A percentile compares a stretch with the other conserved stretches of the same genome.
Conservation (phyloP, 2,888 invertebrate species). For the Ennomos fuscantarius region DNA sequence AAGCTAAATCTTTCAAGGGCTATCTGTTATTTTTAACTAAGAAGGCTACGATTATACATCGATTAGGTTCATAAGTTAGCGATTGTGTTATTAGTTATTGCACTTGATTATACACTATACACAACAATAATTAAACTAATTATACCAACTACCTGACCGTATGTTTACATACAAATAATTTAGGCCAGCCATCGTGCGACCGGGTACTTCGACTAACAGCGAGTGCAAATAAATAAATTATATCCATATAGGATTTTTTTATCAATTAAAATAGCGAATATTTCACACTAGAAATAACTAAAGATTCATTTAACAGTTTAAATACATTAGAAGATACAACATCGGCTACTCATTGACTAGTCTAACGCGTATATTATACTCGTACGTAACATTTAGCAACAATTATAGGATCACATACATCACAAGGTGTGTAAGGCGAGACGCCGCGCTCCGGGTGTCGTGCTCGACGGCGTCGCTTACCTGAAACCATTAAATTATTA, state of each 20-base stretch:
- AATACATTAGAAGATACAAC: slow-evolving; percentile 79
- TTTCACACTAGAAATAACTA: slow-evolving; percentile 79
- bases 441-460: slow-evolving; percentile 38
- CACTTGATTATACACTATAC: slow-evolving; percentile 64
- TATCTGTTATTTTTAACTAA: slow-evolving; percentile 54
- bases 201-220: slow-evolving; percentile 51
- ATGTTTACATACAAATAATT: slow-evolving; percentile 28
- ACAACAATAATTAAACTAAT: slow-evolving; percentile 55
- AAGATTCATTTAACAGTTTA: slow-evolving; percentile 78
- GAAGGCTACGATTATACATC: slow-evolving; percentile 65
- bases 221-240: slow-evolving; percentile 75
- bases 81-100: slow-evolving; percentile 67
- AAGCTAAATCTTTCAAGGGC: slow-evolving; percentile 64
- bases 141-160: slow-evolving; percentile 42
- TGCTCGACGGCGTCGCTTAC: slow-evolving; percentile 42
- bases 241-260: slow-evolving; percentile 69
- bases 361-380: slow-evolving; percentile 74
- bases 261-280: slow-evolving; percentile 72
- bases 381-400: slow-evolving; percentile 74
- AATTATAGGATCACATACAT: slow-evolving; percentile 70
- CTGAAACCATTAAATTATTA: slow-evolving; percentile 28
- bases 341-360: slow-evolving; percentile 83
- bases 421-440: slow-evolving; percentile 61
- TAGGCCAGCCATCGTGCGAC: slow-evolving; percentile 28
- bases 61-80: slow-evolving; percentile 69